phyloP scores from a whole-genome alignment of 1,140 invertebrate species.

The Dendrolimus kikuchii region DNA sequence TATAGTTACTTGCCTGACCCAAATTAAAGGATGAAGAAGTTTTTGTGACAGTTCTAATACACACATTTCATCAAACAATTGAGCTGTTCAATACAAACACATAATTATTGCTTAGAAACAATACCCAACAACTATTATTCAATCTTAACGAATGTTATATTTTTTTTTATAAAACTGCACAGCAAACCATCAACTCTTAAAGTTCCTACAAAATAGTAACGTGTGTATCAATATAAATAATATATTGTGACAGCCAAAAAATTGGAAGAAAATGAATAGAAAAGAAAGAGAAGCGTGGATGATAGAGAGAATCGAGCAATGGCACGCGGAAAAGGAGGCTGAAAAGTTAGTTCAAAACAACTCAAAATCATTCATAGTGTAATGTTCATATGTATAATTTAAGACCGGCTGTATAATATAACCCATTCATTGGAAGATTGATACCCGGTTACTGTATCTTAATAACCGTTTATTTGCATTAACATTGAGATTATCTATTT shows the following conservation, averaged over 20 bases:
- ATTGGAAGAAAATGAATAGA: slow-evolving; percentile 58
- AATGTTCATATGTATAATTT: neutral
- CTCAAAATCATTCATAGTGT: neutral
- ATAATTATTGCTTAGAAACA: too few species aligned
- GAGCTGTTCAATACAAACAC: too few species aligned
- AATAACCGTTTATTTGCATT: too few species aligned
- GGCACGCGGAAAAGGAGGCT: slow-evolving; percentile 50
- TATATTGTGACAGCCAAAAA: slow-evolving; percentile 40
- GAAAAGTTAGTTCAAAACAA: slow-evolving; percentile 52
- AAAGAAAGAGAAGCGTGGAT: slow-evolving; percentile 54
- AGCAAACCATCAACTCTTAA: neutral
- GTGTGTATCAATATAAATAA: neutral
- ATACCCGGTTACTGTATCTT: too few species aligned
- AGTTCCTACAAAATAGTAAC: neutral
- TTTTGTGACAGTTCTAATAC: too few species aligned
- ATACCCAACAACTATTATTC: neutral
- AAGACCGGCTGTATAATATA: too few species aligned
- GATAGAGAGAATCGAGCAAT: slow-evolving; percentile 45
- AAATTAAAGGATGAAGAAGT: too few species aligned
- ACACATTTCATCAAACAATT: too few species aligned
- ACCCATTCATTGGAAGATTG: too few species aligned
- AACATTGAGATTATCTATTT: too few species aligned
- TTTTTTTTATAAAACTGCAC: neutral
- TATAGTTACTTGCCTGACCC: too few species aligned
- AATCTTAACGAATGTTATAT: neutral